Base-by-base conservation (phyloP, 2,888 invertebrate genomes). In the Magallana nippona region DNA sequence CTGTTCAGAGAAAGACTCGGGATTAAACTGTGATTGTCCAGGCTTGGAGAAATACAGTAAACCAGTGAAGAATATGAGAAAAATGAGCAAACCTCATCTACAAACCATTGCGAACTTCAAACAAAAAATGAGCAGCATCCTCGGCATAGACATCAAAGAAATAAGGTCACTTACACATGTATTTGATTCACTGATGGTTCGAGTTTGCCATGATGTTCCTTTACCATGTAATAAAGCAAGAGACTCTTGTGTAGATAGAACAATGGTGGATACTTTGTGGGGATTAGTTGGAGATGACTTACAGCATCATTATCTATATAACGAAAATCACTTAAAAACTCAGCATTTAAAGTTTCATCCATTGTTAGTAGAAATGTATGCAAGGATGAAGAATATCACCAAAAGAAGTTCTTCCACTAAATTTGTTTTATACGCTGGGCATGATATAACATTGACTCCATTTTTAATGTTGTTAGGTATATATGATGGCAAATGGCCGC, bases 391-490 rank as follows among this genome's bases (percentile, higher is more conserved):
- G 56, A 81, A 85, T 15, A 83, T 86, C 10, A 83, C 85, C 5
- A 82, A 86, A 78, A 83, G 83, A 8, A 83, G 79, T 44, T 55
- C 82, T 10, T 62, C 77, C 15, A 60, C 83, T n/a, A 88, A 85
- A 91, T 95, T 97, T 84, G 96, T 97, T 0, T 91, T 98, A 0
- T 98, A 97, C 93, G 98, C 98, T 0, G 98, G 98, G 0, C 98
- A 98, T 91, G 98, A 98, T 94, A 97, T 97, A 91, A 98, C 98
- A 0, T 92, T 98, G 60, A 97, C 97, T 91, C 97, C 97, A 87
- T 94, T 98, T 60, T 96, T 97, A 1, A 95, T 97, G 1, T 97
- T 98, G 0, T 93, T 98, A 79, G 98, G 98, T 0, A 94, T 97
- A 2, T 93, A 95, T 71, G 95, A 95, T 85, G 95, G 95, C 79